phyloP scores from a whole-genome alignment of 1,140 invertebrate genomes.

The Pseudobourletiella spinata region DNA sequence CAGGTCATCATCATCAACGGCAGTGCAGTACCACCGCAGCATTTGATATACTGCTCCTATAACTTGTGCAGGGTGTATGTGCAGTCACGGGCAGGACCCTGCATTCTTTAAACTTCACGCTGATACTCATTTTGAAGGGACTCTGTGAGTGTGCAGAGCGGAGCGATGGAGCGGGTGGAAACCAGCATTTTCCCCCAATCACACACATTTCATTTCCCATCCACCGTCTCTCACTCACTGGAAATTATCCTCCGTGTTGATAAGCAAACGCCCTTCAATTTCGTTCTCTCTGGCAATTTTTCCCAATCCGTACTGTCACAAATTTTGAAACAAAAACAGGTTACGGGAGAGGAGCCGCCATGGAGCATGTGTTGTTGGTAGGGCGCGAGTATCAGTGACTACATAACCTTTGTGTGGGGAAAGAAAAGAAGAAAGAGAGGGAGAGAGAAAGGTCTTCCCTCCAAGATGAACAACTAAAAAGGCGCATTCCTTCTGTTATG shows the following conservation, averaged over 20 bases:
- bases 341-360: too few relatives aligned
- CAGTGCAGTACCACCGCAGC: too few relatives aligned
- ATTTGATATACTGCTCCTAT: too few relatives aligned
- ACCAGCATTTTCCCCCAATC: too few relatives aligned
- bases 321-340: neutral
- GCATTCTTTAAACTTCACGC: neutral
- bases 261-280: neutral
- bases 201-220: too few relatives aligned
- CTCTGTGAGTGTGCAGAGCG: neutral
- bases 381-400: too few relatives aligned
- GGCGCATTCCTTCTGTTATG: neutral
- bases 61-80: neutral
- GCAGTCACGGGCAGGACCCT: neutral
- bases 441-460: neutral
- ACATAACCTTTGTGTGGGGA: too few relatives aligned
- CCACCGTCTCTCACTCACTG: neutral
- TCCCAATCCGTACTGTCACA: neutral
- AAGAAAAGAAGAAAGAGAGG: neutral
- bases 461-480: too few relatives aligned
- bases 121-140: conserved; percentile 5
- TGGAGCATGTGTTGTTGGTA: too few relatives aligned
- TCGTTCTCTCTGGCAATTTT: neutral
- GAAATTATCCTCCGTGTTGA: neutral
- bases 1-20: too few relatives aligned
- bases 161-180: too few relatives aligned